Evolutionary conservation across 2,888 invertebrate genomes (phyloP).

Genomic region (Oscheius sp.): DNA sequence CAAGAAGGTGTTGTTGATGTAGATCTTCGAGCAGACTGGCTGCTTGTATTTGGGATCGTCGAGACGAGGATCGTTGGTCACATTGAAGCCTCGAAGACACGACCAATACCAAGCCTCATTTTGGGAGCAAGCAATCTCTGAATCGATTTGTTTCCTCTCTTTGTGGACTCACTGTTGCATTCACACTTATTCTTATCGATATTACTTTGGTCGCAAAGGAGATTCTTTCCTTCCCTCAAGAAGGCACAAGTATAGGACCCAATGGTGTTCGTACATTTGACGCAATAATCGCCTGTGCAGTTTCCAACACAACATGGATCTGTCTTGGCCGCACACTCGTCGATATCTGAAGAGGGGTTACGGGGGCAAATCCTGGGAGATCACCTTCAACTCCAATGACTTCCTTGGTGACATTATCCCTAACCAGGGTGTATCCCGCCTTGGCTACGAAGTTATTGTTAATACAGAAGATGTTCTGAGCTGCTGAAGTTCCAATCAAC

Average conservation of each 20-base stretch:
- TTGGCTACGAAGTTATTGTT: background rate
- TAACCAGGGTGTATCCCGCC: constrained; percentile 10
- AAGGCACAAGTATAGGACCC: constrained; percentile 19
- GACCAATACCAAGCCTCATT: constrained; percentile 23
- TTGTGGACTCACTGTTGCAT: constrained; percentile 14
- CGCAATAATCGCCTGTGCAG: constrained; percentile 10
- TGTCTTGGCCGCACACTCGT: constrained; percentile 14
- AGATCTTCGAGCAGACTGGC: constrained; percentile 22
- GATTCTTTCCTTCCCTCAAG: background rate
- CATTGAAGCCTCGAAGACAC: background rate
- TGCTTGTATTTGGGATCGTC: constrained; percentile 13
- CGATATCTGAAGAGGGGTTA: constrained; percentile 11
- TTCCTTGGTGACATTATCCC: background rate
- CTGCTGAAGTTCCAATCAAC: background rate
- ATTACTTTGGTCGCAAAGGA: background rate
- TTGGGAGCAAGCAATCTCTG: background rate
- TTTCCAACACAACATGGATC: constrained; percentile 3
- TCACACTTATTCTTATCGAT: constrained; percentile 10
- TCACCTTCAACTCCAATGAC: constrained; percentile 11
- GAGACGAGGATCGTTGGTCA: background rate
- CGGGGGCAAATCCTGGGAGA: background rate
- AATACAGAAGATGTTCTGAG: background rate
- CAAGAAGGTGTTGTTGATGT: background rate
- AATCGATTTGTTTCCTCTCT: background rate
- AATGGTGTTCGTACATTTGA: constrained; percentile 14